These are phyloP conservation scores for Mionectes olivaceus DNA, from an alignment of 2,797 vertebrate genomes.

Conservation along the genomic window DNA sequence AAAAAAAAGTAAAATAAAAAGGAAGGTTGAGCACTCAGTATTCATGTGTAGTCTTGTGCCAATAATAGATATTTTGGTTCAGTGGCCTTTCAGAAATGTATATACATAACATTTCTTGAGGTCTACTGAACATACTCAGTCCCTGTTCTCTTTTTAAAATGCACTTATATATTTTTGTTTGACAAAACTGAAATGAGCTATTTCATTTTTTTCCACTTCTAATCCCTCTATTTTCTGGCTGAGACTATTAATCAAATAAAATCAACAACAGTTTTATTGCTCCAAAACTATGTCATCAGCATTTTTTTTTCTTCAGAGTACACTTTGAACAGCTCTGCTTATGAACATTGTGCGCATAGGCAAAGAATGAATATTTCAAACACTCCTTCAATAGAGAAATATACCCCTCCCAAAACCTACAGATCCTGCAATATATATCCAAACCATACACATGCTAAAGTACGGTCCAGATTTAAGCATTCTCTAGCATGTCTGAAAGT, in stretches of 20 bases:
- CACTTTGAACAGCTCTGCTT: not conserved
- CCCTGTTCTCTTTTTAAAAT: not conserved
- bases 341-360: not conserved
- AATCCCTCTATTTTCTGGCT: not conserved
- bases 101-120: not conserved
- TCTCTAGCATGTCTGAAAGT: not conserved
- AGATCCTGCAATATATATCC: not conserved
- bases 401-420: not conserved
- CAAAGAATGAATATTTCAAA: not conserved
- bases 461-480: not conserved
- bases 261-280: not conserved
- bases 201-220: not conserved
- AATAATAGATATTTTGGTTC: slow-evolving; percentile 13
- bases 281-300: not conserved
- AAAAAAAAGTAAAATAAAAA: not conserved
- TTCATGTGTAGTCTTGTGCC: not conserved
- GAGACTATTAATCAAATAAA: slow-evolving; percentile 12
- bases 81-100: not conserved
- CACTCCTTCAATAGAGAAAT: not conserved
- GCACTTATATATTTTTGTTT: not conserved
- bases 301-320: not conserved
- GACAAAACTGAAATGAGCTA: slow-evolving; percentile 2
- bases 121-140: not conserved
- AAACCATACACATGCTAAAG: not conserved
- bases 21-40: not conserved